Conservation (phyloP, 2,888 invertebrate species). For the Heliconius aoede region DNA sequence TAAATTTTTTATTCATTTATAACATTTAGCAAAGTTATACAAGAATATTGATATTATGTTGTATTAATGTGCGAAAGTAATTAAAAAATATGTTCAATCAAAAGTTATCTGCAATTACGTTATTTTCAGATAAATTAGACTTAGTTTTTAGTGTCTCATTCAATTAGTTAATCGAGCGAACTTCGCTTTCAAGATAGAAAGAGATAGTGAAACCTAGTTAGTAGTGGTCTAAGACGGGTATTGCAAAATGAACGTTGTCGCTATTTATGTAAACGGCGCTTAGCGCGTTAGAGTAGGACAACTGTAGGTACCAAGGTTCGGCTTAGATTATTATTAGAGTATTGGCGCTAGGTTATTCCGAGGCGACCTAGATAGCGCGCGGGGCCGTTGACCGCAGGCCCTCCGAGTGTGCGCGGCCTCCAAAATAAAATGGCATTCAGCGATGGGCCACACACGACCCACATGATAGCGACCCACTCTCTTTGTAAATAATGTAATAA, state of each 20-base stretch:
- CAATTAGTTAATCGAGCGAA: slow-evolving; percentile 54
- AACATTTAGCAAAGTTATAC: too few relatives aligned
- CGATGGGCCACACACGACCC: slow-evolving; percentile 79
- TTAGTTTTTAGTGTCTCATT: slow-evolving; percentile 59
- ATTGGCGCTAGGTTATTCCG: slow-evolving; percentile 84
- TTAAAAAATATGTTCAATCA: neutral
- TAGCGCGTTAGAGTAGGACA: slow-evolving; percentile 74
- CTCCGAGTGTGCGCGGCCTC: slow-evolving; percentile 80
- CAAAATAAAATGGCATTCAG: slow-evolving; percentile 83
- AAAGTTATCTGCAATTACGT: slow-evolving; percentile 17
- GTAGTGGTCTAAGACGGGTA: slow-evolving; percentile 60
- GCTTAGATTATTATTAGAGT: slow-evolving; percentile 81
- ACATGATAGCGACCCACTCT: slow-evolving; percentile 64
- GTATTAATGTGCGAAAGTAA: neutral
- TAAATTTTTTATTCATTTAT: too few relatives aligned
- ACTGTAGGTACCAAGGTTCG: slow-evolving; percentile 72
- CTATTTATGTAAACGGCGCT: slow-evolving; percentile 61
- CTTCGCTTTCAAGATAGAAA: slow-evolving; percentile 61
- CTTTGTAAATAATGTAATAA: slow-evolving; percentile 69
- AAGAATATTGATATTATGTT: neutral
- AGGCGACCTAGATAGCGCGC: slow-evolving; percentile 81
- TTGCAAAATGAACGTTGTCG: slow-evolving; percentile 72
- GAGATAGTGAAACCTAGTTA: slow-evolving; percentile 68
- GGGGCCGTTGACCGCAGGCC: slow-evolving; percentile 84
- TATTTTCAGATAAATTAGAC: slow-evolving; percentile 39